Percentiles rank a stretch among this genome's conserved stretches.
phyloP scores from a whole-genome alignment of 2,888 invertebrate genomes.

The Calameuta idolon region DNA sequence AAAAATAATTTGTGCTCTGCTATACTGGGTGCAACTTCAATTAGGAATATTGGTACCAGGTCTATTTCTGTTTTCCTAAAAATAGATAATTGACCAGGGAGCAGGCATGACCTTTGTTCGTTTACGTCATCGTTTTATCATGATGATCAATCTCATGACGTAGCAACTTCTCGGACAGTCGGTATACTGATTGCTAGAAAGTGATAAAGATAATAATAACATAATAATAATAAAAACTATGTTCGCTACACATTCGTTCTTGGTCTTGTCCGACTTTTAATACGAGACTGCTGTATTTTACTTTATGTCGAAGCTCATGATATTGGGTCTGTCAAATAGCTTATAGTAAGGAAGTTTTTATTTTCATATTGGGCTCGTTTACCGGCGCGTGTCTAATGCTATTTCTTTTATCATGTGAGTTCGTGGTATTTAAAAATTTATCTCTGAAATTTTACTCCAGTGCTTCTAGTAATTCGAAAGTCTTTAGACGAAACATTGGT shows the following conservation, averaged over 20 bases:
- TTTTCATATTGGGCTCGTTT: not conserved
- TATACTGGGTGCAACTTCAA: conserved; percentile 3
- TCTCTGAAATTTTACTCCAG: not conserved
- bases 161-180: not conserved
- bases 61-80: conserved; percentile 6
- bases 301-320: not conserved
- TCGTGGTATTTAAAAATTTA: not conserved
- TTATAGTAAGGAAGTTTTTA: not conserved
- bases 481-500: not conserved
- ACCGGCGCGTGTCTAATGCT: not conserved
- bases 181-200: not conserved
- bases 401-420: not conserved
- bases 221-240: not conserved
- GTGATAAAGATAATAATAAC: not conserved
- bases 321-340: not conserved
- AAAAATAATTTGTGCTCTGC: not conserved
- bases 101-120: conserved; percentile 4
- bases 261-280: not conserved
- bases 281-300: not conserved
- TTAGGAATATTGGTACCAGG: conserved; percentile 3
- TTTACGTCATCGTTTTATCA: conserved; percentile 4
- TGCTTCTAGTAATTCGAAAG: not conserved
- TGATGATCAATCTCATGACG: conserved; percentile 5
- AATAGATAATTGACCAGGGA: conserved; percentile 1
- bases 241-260: not conserved